These are phyloP conservation scores for Silurus glanis DNA, from an alignment of 2,113 vertebrate genomes.

Conservation along the genomic window DNA sequence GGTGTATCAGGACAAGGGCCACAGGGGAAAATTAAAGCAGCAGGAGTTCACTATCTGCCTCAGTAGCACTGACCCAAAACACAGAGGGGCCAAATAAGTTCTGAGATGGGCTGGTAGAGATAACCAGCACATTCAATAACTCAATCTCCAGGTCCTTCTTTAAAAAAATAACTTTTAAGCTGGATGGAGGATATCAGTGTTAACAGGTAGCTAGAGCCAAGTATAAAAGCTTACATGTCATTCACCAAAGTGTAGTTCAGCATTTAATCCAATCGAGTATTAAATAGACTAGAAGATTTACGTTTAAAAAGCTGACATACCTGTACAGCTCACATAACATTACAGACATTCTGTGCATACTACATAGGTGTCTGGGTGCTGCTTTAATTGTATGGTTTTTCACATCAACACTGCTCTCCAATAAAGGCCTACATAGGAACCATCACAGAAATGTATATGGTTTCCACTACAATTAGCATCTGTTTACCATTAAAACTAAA, in stretches of 20 bases:
- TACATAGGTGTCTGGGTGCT: background rate
- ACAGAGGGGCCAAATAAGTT: slow-evolving; percentile 69
- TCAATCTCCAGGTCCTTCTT: slow-evolving; percentile 50
- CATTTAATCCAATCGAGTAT: background rate
- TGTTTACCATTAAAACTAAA: no score
- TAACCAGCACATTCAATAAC: slow-evolving; percentile 55
- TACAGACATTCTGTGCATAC: background rate
- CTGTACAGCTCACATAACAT: background rate
- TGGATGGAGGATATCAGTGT: slow-evolving; percentile 2
- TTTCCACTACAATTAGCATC: no score
- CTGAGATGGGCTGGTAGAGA: slow-evolving; percentile 58
- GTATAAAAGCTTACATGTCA: background rate
- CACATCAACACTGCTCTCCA: background rate
- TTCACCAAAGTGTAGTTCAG: background rate
- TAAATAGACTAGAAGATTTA: background rate
- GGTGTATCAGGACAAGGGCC: slow-evolving; percentile 49
- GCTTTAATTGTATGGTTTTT: background rate
- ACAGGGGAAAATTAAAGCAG: slow-evolving; percentile 71
- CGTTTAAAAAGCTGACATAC: background rate
- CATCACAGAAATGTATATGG: no score
- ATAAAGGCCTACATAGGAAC: background rate
- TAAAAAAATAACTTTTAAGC: slow-evolving; percentile 6
- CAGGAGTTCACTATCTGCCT: slow-evolving; percentile 71
- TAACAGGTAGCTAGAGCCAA: background rate
- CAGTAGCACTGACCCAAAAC: slow-evolving; percentile 66